A percentile compares a stretch with the other conserved stretches of the same genome.
These are phyloP conservation scores for Cryptus viduatorius DNA, from an alignment of 2,888 invertebrate species.

Conservation along the genomic window DNA sequence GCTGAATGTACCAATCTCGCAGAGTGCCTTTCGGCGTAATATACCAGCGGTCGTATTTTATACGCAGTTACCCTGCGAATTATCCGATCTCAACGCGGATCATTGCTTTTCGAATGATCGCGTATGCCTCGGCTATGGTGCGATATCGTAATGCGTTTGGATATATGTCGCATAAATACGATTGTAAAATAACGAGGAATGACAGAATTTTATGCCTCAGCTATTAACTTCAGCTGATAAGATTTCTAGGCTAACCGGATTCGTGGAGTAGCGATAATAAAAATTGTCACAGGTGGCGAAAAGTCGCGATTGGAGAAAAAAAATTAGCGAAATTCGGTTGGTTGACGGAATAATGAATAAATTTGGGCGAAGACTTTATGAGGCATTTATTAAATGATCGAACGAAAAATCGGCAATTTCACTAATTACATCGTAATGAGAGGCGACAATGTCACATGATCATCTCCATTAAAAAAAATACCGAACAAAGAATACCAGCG, in stretches of 20 bases:
- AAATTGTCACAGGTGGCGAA: too few species aligned
- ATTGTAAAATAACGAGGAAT: neutral
- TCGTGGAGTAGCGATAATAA: neutral
- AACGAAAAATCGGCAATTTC: too few species aligned
- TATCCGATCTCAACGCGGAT: slow-evolving; percentile 10
- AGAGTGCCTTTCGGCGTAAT: neutral
- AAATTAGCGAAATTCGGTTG: too few species aligned
- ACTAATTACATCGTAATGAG: neutral
- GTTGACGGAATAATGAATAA: too few species aligned
- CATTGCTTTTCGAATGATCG: slow-evolving; percentile 33
- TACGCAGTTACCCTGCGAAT: slow-evolving; percentile 22
- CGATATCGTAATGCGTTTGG: slow-evolving; percentile 1
- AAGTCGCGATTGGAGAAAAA: too few species aligned
- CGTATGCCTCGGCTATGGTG: neutral
- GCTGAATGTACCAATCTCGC: slow-evolving; percentile 5
- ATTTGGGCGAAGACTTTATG: too few species aligned
- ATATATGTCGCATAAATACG: neutral
- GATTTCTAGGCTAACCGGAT: neutral
- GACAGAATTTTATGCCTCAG: neutral
- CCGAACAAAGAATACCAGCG: slow-evolving; percentile 8
- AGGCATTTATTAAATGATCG: too few species aligned
- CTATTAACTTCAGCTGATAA: neutral
- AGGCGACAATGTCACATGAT: neutral
- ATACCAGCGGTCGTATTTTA: slow-evolving; percentile 25
- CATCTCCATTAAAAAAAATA: neutral